phyloP scores from a whole-genome alignment of 2,888 invertebrate genomes.

The Cancer borealis region DNA sequence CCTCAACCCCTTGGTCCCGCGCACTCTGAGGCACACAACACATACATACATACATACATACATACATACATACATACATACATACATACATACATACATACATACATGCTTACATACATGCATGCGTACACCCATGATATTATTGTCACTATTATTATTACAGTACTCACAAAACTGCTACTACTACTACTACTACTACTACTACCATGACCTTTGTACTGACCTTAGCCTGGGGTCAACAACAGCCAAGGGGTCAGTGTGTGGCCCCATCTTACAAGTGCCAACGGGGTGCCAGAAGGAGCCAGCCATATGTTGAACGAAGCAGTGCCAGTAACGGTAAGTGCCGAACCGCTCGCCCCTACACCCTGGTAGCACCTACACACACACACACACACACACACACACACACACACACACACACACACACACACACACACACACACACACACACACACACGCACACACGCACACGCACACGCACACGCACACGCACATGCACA shows the following conservation, averaged over 20 bases:
- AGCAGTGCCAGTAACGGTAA: slow-evolving; percentile 73
- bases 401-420: not conserved
- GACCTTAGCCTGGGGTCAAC: slow-evolving; percentile 85
- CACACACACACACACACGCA: not conserved
- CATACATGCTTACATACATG: not conserved
- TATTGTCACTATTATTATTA: not conserved
- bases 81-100: not conserved
- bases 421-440: not conserved
- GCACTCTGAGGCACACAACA: not conserved
- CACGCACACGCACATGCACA: not conserved
- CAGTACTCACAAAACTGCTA: not conserved
- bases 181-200: not conserved
- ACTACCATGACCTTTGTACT: not conserved
- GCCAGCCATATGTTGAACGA: slow-evolving; percentile 65
- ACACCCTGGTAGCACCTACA: slow-evolving; percentile 46
- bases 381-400: not conserved
- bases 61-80: slow-evolving; percentile 42
- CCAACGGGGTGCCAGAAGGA: slow-evolving; percentile 87
- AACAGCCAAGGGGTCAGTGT: slow-evolving; percentile 85
- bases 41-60: slow-evolving; percentile 14
- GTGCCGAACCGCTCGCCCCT: not conserved
- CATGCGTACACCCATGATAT: not conserved
- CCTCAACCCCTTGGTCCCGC: not conserved
- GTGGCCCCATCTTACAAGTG: slow-evolving; percentile 89
- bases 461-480: not conserved